Conservation (phyloP, 2,888 invertebrate species). For the Tortrix viridana region DNA sequence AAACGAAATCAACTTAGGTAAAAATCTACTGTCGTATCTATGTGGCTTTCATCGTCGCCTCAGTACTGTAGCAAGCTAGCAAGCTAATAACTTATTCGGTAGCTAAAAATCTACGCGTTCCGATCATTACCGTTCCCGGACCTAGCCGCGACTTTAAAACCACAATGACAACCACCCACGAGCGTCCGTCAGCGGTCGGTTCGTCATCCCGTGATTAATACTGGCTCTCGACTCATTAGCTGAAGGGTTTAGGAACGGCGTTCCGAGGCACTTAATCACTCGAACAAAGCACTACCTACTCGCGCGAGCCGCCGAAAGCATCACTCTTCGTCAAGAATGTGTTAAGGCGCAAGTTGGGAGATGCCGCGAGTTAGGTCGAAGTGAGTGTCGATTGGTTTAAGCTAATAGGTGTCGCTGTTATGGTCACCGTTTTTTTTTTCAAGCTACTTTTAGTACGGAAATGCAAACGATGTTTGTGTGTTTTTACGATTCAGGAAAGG, state of each 20-base stretch:
- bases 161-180: slow-evolving; percentile 70
- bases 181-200: slow-evolving; percentile 67
- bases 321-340: slow-evolving; percentile 84
- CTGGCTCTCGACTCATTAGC: slow-evolving; percentile 82
- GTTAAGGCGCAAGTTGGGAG: slow-evolving; percentile 54
- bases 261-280: slow-evolving; percentile 80
- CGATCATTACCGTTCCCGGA: slow-evolving; percentile 10
- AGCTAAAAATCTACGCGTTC: background rate
- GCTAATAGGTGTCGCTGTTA: no score
- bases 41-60: no score
- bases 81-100: background rate
- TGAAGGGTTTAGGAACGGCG: slow-evolving; percentile 80
- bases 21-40: no score
- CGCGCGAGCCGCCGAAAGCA: slow-evolving; percentile 80
- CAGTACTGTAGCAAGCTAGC: no score
- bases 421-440: no score
- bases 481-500: no score
- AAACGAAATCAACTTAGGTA: no score
- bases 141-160: slow-evolving; percentile 48
- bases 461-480: no score
- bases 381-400: background rate
- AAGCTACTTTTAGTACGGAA: no score
- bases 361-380: slow-evolving; percentile 17
- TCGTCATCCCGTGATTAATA: slow-evolving; percentile 81
- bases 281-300: slow-evolving; percentile 83